Evolutionary conservation across 1,140 invertebrate species (phyloP).

Genomic region (Panagrolaimus sp.): DNA sequence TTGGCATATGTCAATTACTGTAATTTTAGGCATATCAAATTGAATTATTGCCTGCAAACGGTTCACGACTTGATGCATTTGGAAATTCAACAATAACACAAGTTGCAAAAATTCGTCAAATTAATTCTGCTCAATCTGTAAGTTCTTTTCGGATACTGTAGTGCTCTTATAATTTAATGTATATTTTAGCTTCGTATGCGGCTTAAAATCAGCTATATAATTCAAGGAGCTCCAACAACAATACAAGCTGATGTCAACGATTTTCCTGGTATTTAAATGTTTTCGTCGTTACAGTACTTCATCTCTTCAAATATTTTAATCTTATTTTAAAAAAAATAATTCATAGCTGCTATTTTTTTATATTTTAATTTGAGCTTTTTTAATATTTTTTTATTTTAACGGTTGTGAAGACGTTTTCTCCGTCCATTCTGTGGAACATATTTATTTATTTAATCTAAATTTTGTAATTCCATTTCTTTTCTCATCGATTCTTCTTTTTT

Average conservation of each 20-base stretch:
- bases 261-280: conserved; percentile 28
- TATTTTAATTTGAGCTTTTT: too few species aligned
- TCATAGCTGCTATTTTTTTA: too few species aligned
- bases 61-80: conserved; percentile 71
- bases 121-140: conserved; percentile 56
- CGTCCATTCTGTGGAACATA: too few species aligned
- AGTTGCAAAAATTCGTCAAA: conserved; percentile 75
- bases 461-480: too few species aligned
- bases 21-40: conserved; percentile 82
- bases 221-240: conserved; percentile 58
- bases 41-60: conserved; percentile 86
- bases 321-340: too few species aligned
- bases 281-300: too few species aligned
- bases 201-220: conserved; percentile 59
- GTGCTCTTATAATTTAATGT: conserved; percentile 5
- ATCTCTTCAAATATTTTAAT: too few species aligned
- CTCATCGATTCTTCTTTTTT: too few species aligned
- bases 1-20: conserved; percentile 22
- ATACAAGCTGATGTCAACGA: conserved; percentile 49
- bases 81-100: conserved; percentile 75
- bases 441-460: too few species aligned
- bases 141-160: conserved; percentile 6
- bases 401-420: too few species aligned
- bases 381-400: too few species aligned
- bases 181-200: conserved; percentile 59